Conservation (phyloP, 2,113 vertebrate genomes). For the Monopterus albus region DNA sequence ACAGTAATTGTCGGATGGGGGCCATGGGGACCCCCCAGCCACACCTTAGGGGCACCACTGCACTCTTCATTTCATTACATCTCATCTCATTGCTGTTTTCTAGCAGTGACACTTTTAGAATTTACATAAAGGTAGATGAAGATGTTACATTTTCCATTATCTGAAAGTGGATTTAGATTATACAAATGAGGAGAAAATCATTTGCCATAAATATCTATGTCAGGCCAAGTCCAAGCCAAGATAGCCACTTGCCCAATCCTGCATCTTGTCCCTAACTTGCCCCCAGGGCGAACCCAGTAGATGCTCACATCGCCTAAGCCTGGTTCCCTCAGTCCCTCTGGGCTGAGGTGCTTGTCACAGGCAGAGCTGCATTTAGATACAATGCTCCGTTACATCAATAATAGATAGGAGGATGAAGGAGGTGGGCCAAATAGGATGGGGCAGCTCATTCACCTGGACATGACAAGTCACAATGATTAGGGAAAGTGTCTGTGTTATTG, state of each 20-base stretch:
- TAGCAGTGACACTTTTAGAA: no score
- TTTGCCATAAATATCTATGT: constrained; percentile 43
- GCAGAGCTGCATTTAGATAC: constrained; percentile 75
- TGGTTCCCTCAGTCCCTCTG: constrained; percentile 56
- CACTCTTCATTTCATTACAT: neutral
- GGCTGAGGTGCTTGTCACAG: constrained; percentile 68
- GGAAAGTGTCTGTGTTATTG: constrained; percentile 3
- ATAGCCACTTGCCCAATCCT: constrained; percentile 60
- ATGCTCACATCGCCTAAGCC: constrained; percentile 50
- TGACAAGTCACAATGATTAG: constrained; percentile 61
- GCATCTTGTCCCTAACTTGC: constrained; percentile 37
- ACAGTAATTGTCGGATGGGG: no score
- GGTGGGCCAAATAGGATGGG: constrained; percentile 66
- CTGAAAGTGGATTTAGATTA: neutral
- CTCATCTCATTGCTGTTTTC: neutral
- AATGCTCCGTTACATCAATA: constrained; percentile 81
- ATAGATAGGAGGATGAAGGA: constrained; percentile 71
- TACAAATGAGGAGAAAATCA: neutral
- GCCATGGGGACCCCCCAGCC: no score
- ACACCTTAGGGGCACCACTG: no score
- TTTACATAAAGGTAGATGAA: no score
- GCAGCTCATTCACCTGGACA: constrained; percentile 76
- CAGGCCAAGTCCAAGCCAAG: constrained; percentile 46
- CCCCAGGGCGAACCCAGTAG: constrained; percentile 43
- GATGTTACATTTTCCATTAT: no score